These are phyloP conservation scores for Cathartes aura DNA, from an alignment of 2,113 vertebrate genomes.

Conservation along the genomic window DNA sequence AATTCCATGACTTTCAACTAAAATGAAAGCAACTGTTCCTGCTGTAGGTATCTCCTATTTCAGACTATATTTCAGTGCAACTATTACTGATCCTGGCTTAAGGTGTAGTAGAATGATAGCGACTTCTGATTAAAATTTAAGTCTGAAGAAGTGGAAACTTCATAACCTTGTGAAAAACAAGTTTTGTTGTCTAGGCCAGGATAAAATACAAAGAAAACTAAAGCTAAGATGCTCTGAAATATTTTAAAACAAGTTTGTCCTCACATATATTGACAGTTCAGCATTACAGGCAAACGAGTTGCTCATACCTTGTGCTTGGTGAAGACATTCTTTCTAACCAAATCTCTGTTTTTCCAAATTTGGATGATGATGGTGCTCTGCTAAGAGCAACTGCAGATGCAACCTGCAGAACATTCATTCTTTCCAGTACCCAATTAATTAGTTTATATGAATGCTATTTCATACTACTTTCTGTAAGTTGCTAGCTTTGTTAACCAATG, in stretches of 20 bases:
- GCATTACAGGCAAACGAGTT: background rate
- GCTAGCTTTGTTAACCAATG: background rate
- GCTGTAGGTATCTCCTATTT: background rate
- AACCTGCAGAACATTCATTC: background rate
- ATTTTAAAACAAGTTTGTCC: background rate
- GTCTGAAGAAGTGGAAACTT: background rate
- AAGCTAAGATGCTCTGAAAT: background rate
- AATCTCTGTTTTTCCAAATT: background rate
- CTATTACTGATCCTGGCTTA: background rate
- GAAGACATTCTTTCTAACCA: background rate
- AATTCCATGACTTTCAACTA: background rate
- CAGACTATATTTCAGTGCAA: background rate
- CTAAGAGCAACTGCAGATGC: background rate
- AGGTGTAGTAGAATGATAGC: background rate
- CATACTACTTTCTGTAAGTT: background rate
- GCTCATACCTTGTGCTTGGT: background rate
- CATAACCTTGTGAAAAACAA: background rate
- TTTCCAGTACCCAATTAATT: background rate
- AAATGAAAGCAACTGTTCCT: background rate
- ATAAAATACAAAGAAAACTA: background rate
- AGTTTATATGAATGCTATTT: background rate
- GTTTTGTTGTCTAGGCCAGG: background rate
- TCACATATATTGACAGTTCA: background rate
- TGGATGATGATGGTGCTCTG: background rate
- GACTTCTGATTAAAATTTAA: background rate